A percentile compares a stretch with the other conserved stretches of the same genome.
phyloP scores from a whole-genome alignment of 2,888 invertebrate species.

The Bellardia bayeri region DNA sequence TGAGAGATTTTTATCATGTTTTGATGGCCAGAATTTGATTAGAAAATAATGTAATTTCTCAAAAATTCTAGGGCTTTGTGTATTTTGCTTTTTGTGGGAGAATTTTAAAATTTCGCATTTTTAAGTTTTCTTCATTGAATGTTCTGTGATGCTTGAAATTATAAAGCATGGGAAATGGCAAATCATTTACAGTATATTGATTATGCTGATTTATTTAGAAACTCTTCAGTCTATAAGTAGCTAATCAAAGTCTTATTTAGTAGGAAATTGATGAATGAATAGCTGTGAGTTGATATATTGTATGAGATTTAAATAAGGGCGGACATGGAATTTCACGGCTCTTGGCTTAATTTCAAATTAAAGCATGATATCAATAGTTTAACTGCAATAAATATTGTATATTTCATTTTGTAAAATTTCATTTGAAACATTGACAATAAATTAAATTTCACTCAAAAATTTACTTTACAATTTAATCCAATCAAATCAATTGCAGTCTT shows the following conservation, averaged over 20 bases:
- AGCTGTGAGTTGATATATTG: not conserved
- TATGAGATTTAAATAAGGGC: not conserved
- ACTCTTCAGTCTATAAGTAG: slow-evolving; percentile 24
- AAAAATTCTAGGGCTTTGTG: slow-evolving; percentile 15
- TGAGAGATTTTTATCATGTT: slow-evolving; percentile 51
- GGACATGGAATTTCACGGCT: not conserved
- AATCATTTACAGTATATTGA: slow-evolving; percentile 17
- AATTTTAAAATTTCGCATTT: not conserved
- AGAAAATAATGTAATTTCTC: slow-evolving; percentile 48
- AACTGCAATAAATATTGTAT: no score
- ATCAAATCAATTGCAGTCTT: no score
- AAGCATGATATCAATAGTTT: no score
- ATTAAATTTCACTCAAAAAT: no score
- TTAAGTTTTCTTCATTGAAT: slow-evolving; percentile 25
- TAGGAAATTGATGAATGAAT: slow-evolving; percentile 3
- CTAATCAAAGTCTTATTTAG: slow-evolving; percentile 35
- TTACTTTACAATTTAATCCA: no score
- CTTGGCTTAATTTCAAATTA: no score
- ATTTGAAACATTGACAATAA: no score
- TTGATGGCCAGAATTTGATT: slow-evolving; percentile 38
- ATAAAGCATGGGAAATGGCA: slow-evolving; percentile 13
- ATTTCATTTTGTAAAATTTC: no score
- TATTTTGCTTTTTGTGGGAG: not conserved
- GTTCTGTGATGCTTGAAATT: slow-evolving; percentile 47
- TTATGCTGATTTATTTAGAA: slow-evolving; percentile 41